These are phyloP conservation scores for Petrocephalus microphthalmus DNA, from an alignment of 2,113 vertebrate genomes.

Conservation along the genomic window DNA sequence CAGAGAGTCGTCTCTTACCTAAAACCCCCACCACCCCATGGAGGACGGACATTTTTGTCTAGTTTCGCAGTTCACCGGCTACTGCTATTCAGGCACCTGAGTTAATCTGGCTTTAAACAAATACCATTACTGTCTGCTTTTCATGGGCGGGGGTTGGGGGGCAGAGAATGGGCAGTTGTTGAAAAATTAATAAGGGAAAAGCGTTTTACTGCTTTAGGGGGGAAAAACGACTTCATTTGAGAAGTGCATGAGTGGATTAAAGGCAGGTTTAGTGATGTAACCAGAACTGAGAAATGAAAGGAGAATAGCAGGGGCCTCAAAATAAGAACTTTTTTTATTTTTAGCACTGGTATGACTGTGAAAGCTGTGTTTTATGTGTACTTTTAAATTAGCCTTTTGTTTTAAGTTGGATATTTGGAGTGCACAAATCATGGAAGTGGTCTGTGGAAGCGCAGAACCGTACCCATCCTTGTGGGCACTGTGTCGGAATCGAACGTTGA, in stretches of 20 bases:
- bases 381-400: background rate
- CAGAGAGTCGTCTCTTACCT: background rate
- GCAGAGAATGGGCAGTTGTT: background rate
- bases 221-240: background rate
- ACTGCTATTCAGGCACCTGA: background rate
- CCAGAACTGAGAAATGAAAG: background rate
- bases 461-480: background rate
- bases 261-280: background rate
- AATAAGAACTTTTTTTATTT: background rate
- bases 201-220: background rate
- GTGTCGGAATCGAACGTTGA: background rate
- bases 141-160: background rate
- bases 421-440: background rate
- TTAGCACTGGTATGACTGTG: background rate
- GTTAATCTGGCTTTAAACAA: background rate
- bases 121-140: background rate
- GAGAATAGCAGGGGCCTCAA: background rate
- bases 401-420: background rate
- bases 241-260: background rate
- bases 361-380: background rate
- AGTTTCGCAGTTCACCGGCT: background rate
- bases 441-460: background rate
- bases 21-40: background rate
- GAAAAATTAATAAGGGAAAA: conserved; percentile 8
- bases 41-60: background rate